Evolutionary conservation across 1,140 invertebrate genomes (phyloP).

Genomic region (Marisa cornuarietis): DNA sequence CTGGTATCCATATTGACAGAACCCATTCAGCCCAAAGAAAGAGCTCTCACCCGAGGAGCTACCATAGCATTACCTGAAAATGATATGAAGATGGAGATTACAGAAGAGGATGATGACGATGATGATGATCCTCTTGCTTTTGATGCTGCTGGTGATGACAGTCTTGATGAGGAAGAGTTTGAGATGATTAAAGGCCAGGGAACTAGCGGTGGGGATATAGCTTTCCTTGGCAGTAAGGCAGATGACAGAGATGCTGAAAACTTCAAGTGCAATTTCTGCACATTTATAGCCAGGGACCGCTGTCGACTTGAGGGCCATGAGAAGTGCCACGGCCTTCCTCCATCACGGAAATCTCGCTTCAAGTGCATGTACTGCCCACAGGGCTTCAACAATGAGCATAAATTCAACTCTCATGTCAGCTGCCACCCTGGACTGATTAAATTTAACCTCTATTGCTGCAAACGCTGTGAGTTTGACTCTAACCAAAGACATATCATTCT

Average conservation of each 20-base stretch:
- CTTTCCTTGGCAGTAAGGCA: constrained; percentile 18
- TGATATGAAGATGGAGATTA: neutral
- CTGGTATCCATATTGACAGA: constrained; percentile 18
- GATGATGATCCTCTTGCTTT: too few relatives aligned
- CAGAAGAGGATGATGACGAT: constrained; percentile 9
- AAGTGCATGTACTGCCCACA: constrained; percentile 43
- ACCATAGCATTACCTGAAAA: neutral
- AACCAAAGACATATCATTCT: constrained; percentile 37
- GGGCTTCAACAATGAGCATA: constrained; percentile 37
- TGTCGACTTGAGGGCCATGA: constrained; percentile 34
- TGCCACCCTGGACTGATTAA: constrained; percentile 42
- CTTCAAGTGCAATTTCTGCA: constrained; percentile 36
- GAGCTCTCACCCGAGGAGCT: neutral
- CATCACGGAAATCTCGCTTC: constrained; percentile 35
- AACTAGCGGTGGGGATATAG: neutral
- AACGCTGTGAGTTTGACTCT: constrained; percentile 38
- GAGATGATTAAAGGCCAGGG: constrained; percentile 9
- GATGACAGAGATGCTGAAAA: constrained; percentile 30
- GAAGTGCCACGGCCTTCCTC: constrained; percentile 32
- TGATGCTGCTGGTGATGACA: constrained; percentile 9
- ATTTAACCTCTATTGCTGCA: constrained; percentile 35
- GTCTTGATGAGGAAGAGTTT: constrained; percentile 15
- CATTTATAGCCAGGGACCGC: constrained; percentile 36
- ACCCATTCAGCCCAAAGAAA: constrained; percentile 10
- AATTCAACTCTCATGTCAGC: constrained; percentile 36